phyloP scores from a whole-genome alignment of 1,140 invertebrate species.

The Cydia strobilella region DNA sequence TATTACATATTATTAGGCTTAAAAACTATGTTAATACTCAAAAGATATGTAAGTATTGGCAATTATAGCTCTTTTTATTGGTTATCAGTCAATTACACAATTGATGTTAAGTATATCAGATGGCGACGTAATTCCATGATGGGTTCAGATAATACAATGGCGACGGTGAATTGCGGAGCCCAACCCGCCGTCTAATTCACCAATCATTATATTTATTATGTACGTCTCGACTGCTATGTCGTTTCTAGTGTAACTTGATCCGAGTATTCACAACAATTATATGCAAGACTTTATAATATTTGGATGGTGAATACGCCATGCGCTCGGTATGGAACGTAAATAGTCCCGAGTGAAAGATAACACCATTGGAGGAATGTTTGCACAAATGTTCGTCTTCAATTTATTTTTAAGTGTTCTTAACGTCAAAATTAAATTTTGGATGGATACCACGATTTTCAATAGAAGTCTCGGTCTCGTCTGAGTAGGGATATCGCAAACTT shows the following conservation, averaged over 20 bases:
- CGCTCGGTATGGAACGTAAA: neutral
- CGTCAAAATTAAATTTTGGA: neutral
- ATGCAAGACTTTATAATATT: neutral
- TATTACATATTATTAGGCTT: no score
- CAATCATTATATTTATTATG: neutral
- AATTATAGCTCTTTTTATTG: neutral
- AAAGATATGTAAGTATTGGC: no score
- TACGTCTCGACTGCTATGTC: neutral
- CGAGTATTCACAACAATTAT: neutral
- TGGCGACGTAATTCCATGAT: neutral
- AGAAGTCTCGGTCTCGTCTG: neutral
- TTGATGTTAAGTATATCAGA: neutral
- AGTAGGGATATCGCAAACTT: neutral
- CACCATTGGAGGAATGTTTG: conserved; percentile 11
- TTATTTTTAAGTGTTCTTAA: neutral
- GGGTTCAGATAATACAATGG: conserved; percentile 16
- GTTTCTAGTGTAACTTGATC: neutral
- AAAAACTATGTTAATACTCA: no score
- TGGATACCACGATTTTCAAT: neutral
- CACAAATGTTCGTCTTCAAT: conserved; percentile 12
- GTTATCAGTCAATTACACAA: neutral
- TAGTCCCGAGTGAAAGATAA: neutral
- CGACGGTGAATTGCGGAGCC: neutral
- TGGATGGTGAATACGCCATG: neutral
- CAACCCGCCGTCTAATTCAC: neutral